These are phyloP conservation scores for Antheraea yamamai DNA, from an alignment of 2,888 invertebrate genomes.

Conservation along the genomic window DNA sequence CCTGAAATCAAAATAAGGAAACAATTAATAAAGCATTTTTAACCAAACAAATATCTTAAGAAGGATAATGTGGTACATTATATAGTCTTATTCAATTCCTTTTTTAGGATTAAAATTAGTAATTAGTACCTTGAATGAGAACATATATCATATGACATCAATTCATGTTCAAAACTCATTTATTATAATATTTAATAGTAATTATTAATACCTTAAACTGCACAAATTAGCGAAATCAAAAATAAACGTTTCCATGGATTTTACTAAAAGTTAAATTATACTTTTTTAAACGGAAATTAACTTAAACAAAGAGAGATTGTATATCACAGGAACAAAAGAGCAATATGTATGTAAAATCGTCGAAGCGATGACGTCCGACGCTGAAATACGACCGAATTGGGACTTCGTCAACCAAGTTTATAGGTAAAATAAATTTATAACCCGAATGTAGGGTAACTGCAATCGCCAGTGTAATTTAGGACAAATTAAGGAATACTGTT, in stretches of 20 bases:
- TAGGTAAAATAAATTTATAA: slow-evolving; percentile 12
- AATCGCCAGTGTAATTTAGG: neutral
- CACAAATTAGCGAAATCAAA: too few species aligned
- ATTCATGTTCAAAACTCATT: too few species aligned
- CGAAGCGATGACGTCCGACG: slow-evolving; percentile 3
- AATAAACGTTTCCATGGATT: too few species aligned
- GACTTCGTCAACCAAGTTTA: slow-evolving; percentile 7
- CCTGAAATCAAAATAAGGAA: neutral
- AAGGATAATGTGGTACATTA: too few species aligned
- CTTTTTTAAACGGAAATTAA: neutral
- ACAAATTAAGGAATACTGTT: neutral
- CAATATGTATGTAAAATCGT: neutral
- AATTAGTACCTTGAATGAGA: too few species aligned
- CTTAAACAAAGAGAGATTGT: slow-evolving; percentile 2
- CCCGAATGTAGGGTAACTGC: neutral
- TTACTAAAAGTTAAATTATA: too few species aligned
- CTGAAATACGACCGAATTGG: slow-evolving; percentile 14
- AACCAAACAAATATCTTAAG: neutral
- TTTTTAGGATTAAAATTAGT: too few species aligned
- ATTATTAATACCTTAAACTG: too few species aligned
- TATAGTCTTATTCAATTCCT: too few species aligned
- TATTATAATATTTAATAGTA: too few species aligned
- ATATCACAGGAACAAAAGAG: neutral
- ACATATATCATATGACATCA: too few species aligned
- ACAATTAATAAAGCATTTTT: neutral